Evolutionary conservation across 2,797 vertebrate genomes (phyloP).

Genomic region (Notamacropus eugenii): DNA sequence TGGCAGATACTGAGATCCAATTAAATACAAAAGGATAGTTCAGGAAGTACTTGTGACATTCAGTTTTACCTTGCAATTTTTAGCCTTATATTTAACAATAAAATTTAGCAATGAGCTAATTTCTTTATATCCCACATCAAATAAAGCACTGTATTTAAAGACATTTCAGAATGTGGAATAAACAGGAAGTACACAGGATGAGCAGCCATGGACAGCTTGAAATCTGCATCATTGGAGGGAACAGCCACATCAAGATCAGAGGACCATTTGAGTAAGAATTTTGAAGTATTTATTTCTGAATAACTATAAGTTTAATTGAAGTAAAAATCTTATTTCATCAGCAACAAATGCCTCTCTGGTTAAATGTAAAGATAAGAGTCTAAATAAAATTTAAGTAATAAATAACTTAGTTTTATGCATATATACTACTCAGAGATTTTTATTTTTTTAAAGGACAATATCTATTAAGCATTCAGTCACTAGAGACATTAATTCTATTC

Average conservation of each 20-base stretch:
- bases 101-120: constrained; percentile 25
- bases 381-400: constrained; percentile 38
- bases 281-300: constrained; percentile 1
- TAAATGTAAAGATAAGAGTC: background rate
- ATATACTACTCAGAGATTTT: background rate
- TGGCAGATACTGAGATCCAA: background rate
- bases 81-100: background rate
- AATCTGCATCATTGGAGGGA: background rate
- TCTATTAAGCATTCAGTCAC: background rate
- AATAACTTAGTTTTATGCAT: background rate
- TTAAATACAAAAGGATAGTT: constrained; percentile 10
- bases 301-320: background rate
- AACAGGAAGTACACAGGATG: background rate
- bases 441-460: background rate
- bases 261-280: background rate
- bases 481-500: background rate
- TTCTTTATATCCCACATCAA: background rate
- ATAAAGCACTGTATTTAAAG: background rate
- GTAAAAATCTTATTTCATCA: constrained; percentile 1
- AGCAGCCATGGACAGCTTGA: background rate
- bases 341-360: background rate
- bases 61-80: background rate
- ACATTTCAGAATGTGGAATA: background rate
- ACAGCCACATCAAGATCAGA: background rate
- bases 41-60: background rate